These are phyloP conservation scores for Poeciliopsis occidentalis DNA, from an alignment of 2,113 vertebrate species.

Conservation along the genomic window DNA sequence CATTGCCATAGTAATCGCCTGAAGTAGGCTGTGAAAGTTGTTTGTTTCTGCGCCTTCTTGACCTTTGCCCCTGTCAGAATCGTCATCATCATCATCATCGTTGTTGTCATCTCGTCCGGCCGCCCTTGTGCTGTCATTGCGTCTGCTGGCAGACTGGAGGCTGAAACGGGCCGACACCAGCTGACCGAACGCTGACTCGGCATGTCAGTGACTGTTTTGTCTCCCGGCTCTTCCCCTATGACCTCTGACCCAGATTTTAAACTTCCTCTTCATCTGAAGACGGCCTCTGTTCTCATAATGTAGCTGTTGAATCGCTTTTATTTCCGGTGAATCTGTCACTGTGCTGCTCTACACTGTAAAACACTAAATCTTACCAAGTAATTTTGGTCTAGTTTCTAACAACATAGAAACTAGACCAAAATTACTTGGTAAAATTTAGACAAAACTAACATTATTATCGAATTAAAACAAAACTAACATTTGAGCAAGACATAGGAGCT, in stretches of 20 bases:
- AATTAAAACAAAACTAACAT: too few relatives aligned
- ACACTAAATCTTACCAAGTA: too few relatives aligned
- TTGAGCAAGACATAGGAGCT: too few relatives aligned
- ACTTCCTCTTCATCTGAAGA: constrained; percentile 2
- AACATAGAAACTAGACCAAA: too few relatives aligned
- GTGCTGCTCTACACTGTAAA: not conserved
- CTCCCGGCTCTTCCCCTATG: constrained; percentile 12
- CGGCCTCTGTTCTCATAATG: constrained; percentile 27
- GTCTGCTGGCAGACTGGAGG: constrained; percentile 20
- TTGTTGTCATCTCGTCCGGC: constrained; percentile 35
- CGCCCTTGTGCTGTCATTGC: constrained; percentile 45
- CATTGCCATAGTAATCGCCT: not conserved
- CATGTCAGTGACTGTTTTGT: constrained; percentile 28
- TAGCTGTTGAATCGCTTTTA: constrained; percentile 3
- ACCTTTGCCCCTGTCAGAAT: constrained; percentile 11
- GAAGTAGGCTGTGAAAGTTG: not conserved
- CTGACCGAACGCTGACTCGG: constrained; percentile 64
- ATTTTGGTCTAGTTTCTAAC: too few relatives aligned
- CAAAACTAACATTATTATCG: too few relatives aligned
- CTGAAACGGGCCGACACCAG: constrained; percentile 45
- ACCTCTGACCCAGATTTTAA: constrained; percentile 44
- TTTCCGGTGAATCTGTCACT: not conserved
- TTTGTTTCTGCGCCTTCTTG: constrained; percentile 9
- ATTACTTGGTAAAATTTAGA: too few relatives aligned
- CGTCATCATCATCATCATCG: constrained; percentile 26